phyloP scores from a whole-genome alignment of 2,797 vertebrate genomes.

The Pipistrellus kuhlii region DNA sequence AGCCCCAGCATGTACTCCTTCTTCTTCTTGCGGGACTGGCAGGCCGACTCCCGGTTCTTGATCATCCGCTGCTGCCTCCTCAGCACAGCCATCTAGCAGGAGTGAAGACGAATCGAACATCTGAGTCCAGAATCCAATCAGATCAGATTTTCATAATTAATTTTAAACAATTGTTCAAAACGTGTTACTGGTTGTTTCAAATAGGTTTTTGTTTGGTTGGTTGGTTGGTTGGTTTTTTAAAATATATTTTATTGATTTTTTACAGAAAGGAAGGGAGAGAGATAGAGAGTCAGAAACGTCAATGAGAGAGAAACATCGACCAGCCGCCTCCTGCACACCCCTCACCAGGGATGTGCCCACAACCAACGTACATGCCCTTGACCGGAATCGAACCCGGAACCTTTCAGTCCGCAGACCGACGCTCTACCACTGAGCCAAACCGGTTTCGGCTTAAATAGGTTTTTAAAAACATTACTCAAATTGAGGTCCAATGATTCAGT shows the following conservation, averaged over 20 bases:
- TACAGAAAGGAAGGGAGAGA: no score
- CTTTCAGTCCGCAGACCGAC: no score
- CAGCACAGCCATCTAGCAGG: slow-evolving; percentile 90
- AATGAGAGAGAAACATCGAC: no score
- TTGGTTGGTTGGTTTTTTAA: no score
- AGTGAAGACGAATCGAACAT: neutral
- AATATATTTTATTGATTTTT: no score
- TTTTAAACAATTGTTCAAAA: slow-evolving; percentile 36
- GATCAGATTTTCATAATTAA: neutral
- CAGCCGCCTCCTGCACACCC: no score
- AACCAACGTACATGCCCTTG: no score
- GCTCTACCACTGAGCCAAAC: no score
- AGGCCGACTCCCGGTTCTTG: slow-evolving; percentile 98
- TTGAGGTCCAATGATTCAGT: neutral
- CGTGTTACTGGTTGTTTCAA: neutral
- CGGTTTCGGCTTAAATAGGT: neutral
- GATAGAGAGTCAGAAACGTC: no score
- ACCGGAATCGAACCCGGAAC: no score
- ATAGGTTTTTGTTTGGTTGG: neutral
- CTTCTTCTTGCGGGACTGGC: slow-evolving; percentile 96
- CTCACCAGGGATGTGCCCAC: no score
- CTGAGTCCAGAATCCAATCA: neutral
- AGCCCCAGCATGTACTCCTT: slow-evolving; percentile 96
- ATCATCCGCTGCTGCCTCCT: slow-evolving; percentile 97
- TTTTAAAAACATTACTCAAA: slow-evolving; percentile 19